A percentile compares a stretch with the other conserved stretches of the same genome.
phyloP scores from a whole-genome alignment of 2,888 invertebrate genomes.

The Lochmaea crataegi region DNA sequence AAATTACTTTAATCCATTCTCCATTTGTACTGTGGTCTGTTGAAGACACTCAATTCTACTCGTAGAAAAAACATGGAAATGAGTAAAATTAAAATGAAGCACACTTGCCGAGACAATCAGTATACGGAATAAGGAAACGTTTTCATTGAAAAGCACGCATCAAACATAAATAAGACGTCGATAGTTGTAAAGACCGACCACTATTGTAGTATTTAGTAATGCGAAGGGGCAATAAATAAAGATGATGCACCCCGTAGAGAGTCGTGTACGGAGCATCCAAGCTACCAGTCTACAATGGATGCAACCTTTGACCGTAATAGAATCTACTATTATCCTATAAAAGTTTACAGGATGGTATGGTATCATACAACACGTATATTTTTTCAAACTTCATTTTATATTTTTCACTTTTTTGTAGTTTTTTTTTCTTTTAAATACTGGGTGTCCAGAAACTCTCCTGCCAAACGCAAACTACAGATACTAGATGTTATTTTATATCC shows the following conservation, averaged over 20 bases:
- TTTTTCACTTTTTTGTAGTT: neutral
- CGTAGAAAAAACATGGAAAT: too few relatives aligned
- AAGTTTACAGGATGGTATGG: conserved; percentile 18
- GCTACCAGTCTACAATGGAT: conserved; percentile 32
- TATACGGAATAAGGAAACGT: conserved; percentile 15
- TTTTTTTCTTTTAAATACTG: too few relatives aligned
- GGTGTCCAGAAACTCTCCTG: too few relatives aligned
- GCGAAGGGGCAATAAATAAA: conserved; percentile 31
- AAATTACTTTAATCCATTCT: too few relatives aligned
- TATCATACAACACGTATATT: neutral
- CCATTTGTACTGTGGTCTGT: too few relatives aligned
- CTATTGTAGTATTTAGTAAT: conserved; percentile 29
- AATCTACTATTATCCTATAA: conserved; percentile 24
- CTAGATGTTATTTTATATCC: too few relatives aligned
- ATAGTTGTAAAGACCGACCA: conserved; percentile 21
- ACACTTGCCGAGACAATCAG: neutral
- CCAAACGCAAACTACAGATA: too few relatives aligned
- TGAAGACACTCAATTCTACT: too few relatives aligned
- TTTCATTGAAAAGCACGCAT: conserved; percentile 15
- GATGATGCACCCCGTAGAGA: conserved; percentile 29
- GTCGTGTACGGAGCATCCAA: conserved; percentile 26
- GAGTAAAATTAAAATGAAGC: too few relatives aligned
- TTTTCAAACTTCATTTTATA: too few relatives aligned
- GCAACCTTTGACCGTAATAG: conserved; percentile 31
- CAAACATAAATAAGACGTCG: conserved; percentile 30